Percentiles rank a stretch among this genome's conserved stretches.
Conservation (phyloP, 2,888 invertebrate species). For the Cordylochernes scorpioides region DNA sequence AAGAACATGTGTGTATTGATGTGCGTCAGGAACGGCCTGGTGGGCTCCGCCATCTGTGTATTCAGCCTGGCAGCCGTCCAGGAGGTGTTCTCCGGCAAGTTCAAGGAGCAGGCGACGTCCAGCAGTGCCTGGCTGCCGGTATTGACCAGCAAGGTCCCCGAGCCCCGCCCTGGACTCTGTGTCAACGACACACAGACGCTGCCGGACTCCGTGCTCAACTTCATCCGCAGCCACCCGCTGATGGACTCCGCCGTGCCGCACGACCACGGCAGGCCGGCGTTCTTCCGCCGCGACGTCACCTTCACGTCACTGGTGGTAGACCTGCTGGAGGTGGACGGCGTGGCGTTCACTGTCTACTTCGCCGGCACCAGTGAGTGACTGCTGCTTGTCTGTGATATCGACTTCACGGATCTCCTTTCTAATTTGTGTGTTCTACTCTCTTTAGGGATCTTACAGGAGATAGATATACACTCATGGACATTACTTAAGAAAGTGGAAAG, state of each 20-base stretch:
- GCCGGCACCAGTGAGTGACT: slow-evolving; percentile 73
- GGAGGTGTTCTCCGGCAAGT: slow-evolving; percentile 58
- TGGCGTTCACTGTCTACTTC: slow-evolving; percentile 67
- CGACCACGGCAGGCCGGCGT: slow-evolving; percentile 71
- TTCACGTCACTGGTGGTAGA: slow-evolving; percentile 77
- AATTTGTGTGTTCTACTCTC: too few species aligned
- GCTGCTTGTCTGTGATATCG: too few species aligned
- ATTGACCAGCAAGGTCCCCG: slow-evolving; percentile 61
- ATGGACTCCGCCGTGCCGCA: slow-evolving; percentile 91
- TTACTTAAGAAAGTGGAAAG: too few species aligned
- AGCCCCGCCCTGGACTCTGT: slow-evolving; percentile 76
- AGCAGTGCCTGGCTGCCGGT: slow-evolving; percentile 73
- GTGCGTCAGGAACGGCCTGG: slow-evolving; percentile 55
- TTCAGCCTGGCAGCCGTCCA: slow-evolving; percentile 72
- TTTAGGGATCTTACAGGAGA: too few species aligned
- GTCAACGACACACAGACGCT: slow-evolving; percentile 74
- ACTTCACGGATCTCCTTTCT: too few species aligned
- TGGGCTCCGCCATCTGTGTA: slow-evolving; percentile 92
- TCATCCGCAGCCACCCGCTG: slow-evolving; percentile 82
- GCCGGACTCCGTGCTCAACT: slow-evolving; percentile 60
- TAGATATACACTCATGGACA: too few species aligned
- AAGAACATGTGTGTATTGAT: too few species aligned
- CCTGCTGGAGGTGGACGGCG: slow-evolving; percentile 43
- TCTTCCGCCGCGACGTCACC: slow-evolving; percentile 68
- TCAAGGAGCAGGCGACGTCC: slow-evolving; percentile 82